Evolutionary conservation across 2,888 invertebrate species (phyloP), one percentile per base, ranked within the genome.

Genomic region (Anoplius nigerrimus): DNA sequence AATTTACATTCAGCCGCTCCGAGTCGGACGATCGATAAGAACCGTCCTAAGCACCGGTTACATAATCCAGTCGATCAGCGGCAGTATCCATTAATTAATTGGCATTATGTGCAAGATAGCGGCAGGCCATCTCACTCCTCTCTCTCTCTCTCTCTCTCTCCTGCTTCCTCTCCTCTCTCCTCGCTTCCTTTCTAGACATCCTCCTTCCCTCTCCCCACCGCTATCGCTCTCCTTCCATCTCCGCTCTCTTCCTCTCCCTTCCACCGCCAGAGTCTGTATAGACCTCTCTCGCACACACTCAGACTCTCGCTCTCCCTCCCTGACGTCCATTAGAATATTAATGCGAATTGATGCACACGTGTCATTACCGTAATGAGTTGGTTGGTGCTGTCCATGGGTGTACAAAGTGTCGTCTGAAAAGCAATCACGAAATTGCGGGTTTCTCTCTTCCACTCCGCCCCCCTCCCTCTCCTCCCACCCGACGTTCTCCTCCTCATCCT

Each of bases 281-380:
- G 55, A 66, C 60, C 53, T 54, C 59, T 42, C 21, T 24, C 43
- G 20, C 54, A 20, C 43, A 20, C 61, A 52, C 63, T 45, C 22
- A 24, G 22, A 16, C 16, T 56, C 57, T 61, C 68, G 51, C 65
- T 52, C 72, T 69, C 60, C 61, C 70, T 62, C 74, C 70, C 75
- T 66, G 71, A 68, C 82, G 79, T 84, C 86, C 87, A 87, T 87
- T 87, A 87, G 86, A 87, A 87, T 87, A 87, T 87, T 87, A 87
- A 86, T 86, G 85, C 84, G 86, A 87, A 87, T 87, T 86, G 87
- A 87, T 87, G 87, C 86, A 82, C 80, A 84, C 84, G 86, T 86
- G 87, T 87, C 87, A 87, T 87, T 87, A 87, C 83, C 79, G 86
- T 87, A 87, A 87, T 87, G 87, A 87, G 86, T 87, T 78, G 84